Base-by-base conservation (phyloP, 2,797 vertebrate genomes). In the Hapalemur alaotrensis region DNA sequence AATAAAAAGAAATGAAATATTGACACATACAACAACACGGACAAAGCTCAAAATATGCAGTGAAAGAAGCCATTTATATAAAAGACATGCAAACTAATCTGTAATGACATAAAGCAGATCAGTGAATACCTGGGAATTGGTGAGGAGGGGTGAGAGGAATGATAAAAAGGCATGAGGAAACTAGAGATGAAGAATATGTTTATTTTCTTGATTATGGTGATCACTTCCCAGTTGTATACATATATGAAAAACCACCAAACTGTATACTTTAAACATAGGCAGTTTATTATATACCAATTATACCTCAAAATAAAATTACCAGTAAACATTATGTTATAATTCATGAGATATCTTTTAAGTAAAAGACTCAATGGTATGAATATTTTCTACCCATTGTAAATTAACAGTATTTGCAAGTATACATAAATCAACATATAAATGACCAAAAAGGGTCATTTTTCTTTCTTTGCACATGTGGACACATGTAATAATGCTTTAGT, bases 331-430 rank as follows among this genome's bases (percentile, higher is more conserved):
- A n/a, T 38, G 7, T 61, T 78, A 70, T 84, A 43, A 57, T 75
- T 87, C 38, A 85, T 73, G 4, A 96, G 89, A 50, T 75, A 67
- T 18, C 7, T 95, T 43, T 80, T 61, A 87, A 76, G 38, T 72
- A 91, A 82, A 95, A 83, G 32, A 91, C 6, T 88, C 73, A 86
- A 32, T 9, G 18, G 23, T 95, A 20, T 85, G 25, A 91, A 35
- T 86, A 95, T 76, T 91, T 88, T 92, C 93, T 82, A 88, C 12
- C 22, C 23, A 61, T 18, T 93, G 6, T 85, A 81, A 95, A 85
- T 38, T 63, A 65, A 48, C 9, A 73, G 25, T 35, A 89, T 78
- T 81, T 97, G 20, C 89, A 30, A 93, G 28, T 50, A 91, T 63
- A 83, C 11, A 75, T 76, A 84, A 78, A 23, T 17, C 32, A 52